Evolutionary conservation across 2,888 invertebrate genomes (phyloP).

Genomic region (Labia minor): DNA sequence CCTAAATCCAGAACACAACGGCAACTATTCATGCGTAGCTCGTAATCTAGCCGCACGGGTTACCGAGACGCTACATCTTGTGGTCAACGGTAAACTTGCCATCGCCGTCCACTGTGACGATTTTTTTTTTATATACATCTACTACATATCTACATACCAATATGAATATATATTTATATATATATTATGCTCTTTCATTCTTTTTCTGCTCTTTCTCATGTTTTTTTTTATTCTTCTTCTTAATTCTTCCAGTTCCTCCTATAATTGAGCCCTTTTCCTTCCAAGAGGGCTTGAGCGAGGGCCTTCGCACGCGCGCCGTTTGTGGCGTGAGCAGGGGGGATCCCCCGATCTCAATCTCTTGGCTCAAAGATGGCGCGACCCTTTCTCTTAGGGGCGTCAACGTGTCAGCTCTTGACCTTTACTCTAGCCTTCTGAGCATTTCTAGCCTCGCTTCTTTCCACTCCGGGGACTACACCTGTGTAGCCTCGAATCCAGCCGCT

Average conservation of each 20-base stretch:
- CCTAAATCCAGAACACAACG: constrained; percentile 62
- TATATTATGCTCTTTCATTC: constrained; percentile 34
- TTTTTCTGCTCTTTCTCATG: constrained; percentile 47
- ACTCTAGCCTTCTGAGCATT: constrained; percentile 66
- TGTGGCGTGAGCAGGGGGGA: constrained; percentile 73
- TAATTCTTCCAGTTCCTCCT: constrained; percentile 60
- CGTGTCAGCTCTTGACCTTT: constrained; percentile 61
- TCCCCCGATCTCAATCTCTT: constrained; percentile 65
- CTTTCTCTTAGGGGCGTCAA: constrained; percentile 55
- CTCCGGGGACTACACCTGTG: constrained; percentile 67
- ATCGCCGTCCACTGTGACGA: constrained; percentile 31
- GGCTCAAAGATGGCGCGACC: constrained; percentile 70
- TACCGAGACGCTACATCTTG: constrained; percentile 58
- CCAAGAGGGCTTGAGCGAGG: constrained; percentile 71
- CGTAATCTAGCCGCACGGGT: constrained; percentile 62
- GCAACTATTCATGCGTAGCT: constrained; percentile 66
- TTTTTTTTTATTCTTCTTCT: constrained; percentile 44
- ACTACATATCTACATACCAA: constrained; percentile 17
- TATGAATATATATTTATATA: constrained; percentile 26
- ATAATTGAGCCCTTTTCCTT: constrained; percentile 76
- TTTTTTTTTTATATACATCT: constrained; percentile 27
- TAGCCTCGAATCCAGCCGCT: constrained; percentile 66
- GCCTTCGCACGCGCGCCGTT: constrained; percentile 69
- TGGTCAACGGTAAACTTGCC: constrained; percentile 61
- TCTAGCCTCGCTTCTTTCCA: constrained; percentile 62